Percentiles rank a stretch among this genome's conserved stretches.
Evolutionary conservation across 2,888 invertebrate genomes (phyloP).

Genomic region (Yponomeuta cagnagella): DNA sequence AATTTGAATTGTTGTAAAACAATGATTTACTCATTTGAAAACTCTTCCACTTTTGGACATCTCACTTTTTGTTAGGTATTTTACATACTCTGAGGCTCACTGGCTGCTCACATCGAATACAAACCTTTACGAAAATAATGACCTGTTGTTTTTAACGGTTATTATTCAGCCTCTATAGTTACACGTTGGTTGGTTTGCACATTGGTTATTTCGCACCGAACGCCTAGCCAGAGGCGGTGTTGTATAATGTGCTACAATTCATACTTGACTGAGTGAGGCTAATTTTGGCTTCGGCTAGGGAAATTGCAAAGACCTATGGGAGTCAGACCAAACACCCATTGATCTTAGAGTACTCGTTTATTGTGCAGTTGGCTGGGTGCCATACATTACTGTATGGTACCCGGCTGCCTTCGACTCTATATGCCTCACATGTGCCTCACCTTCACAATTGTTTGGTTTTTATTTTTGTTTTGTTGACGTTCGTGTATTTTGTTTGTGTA

Average conservation of each 20-base stretch:
- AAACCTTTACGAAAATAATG: constrained; percentile 23
- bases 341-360: too few species aligned
- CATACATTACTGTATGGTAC: too few species aligned
- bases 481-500: too few species aligned
- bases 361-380: too few species aligned
- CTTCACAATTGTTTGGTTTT: too few species aligned
- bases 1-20: too few species aligned
- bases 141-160: constrained; percentile 42
- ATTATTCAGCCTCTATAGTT: constrained; percentile 15
- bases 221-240: background rate
- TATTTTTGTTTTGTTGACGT: too few species aligned
- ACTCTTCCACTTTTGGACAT: too few species aligned
- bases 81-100: background rate
- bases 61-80: background rate
- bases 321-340: background rate
- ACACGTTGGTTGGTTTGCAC: constrained; percentile 8
- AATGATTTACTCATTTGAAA: too few species aligned
- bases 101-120: background rate
- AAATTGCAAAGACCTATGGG: background rate
- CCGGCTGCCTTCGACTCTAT: too few species aligned
- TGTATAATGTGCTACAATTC: background rate
- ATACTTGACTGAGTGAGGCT: background rate
- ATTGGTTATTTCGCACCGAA: constrained; percentile 10
- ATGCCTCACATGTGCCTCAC: too few species aligned
- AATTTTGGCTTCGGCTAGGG: background rate